Conservation (phyloP, 1,140 invertebrate species). For the Pentalonia nigronervosa region DNA sequence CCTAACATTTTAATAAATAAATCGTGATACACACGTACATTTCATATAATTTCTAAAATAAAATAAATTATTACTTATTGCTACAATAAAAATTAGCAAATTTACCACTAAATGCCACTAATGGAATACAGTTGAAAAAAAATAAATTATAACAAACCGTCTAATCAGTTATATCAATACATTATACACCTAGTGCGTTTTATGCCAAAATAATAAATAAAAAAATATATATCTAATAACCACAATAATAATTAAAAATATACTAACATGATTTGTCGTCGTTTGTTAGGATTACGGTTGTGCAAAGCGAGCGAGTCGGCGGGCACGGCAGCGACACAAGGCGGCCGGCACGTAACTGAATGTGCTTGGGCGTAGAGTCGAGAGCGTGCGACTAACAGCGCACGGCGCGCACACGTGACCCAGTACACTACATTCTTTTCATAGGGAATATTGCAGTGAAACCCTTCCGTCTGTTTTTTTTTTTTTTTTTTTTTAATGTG, state of each 20-base stretch:
- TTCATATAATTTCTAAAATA: background rate
- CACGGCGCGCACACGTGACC: conserved; percentile 55
- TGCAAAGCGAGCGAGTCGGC: background rate
- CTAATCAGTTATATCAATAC: background rate
- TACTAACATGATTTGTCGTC: conserved; percentile 40
- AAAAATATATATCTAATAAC: background rate
- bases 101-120: background rate
- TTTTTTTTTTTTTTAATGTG: conserved; percentile 12
- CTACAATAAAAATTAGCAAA: background rate
- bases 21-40: background rate
- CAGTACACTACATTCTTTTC: conserved; percentile 57
- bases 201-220: background rate
- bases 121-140: background rate
- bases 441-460: conserved; percentile 12
- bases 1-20: too few species aligned
- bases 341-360: conserved; percentile 55
- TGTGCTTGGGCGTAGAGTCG: conserved; percentile 3
- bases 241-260: background rate
- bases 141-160: background rate
- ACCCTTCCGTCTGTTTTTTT: conserved; percentile 24
- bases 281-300: background rate
- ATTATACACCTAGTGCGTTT: background rate
- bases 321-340: conserved; percentile 34
- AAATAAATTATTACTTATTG: background rate
- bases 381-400: conserved; percentile 43